Conservation (phyloP, 2,797 vertebrate species). For the Xenops minutus region DNA sequence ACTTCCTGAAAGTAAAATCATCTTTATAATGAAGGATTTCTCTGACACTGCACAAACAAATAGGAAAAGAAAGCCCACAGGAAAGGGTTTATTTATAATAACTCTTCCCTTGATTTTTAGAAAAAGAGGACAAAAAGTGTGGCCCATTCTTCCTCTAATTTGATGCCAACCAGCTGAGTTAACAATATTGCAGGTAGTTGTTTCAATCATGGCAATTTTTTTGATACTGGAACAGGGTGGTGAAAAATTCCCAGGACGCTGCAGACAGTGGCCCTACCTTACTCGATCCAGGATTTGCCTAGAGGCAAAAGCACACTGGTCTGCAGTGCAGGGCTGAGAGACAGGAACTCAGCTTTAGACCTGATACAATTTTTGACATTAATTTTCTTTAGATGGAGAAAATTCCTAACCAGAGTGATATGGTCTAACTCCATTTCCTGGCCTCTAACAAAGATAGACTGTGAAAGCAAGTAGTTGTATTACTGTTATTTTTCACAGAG, state of each 20-base stretch:
- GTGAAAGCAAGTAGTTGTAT: slow-evolving; percentile 22
- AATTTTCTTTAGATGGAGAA: background rate
- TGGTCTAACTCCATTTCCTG: background rate
- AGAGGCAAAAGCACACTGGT: background rate
- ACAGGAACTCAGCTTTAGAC: background rate
- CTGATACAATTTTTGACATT: background rate
- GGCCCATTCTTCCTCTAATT: background rate
- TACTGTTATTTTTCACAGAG: slow-evolving; percentile 15
- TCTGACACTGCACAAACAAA: slow-evolving; percentile 35
- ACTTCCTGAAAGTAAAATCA: slow-evolving; percentile 38
- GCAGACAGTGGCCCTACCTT: background rate
- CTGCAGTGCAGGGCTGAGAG: background rate
- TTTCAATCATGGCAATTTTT: background rate
- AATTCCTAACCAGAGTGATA: background rate
- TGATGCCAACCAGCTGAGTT: background rate
- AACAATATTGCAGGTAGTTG: background rate
- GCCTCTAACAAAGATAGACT: slow-evolving; percentile 6
- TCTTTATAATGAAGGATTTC: slow-evolving; percentile 56
- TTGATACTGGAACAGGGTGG: background rate
- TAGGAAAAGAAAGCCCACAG: slow-evolving; percentile 21
- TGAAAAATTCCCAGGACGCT: background rate
- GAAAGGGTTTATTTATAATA: slow-evolving; percentile 32
- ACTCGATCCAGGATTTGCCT: background rate
- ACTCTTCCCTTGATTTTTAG: slow-evolving; percentile 19
- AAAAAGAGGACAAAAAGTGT: background rate